Conservation (phyloP, 2,888 invertebrate genomes). For the Trichogramma evanescens region DNA sequence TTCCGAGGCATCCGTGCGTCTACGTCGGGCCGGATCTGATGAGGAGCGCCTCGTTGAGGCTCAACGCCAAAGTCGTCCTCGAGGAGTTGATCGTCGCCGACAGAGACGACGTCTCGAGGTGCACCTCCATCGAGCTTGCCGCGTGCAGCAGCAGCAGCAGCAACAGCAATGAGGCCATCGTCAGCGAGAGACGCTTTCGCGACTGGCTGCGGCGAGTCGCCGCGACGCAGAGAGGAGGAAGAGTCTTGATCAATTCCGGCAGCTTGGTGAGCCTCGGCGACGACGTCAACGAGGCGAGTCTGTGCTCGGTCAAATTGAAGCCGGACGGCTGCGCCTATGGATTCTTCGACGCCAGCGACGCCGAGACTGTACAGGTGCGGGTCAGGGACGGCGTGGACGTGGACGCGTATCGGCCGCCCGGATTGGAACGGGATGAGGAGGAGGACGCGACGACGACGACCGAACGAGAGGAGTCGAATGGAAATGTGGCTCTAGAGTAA, state of each 20-base stretch:
- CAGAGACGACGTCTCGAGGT: constrained; percentile 42
- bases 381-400: constrained; percentile 14
- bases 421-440: background rate
- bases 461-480: constrained; percentile 16
- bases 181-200: constrained; percentile 32
- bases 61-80: constrained; percentile 55
- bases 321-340: constrained; percentile 29
- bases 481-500: constrained; percentile 12
- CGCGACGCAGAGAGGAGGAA: constrained; percentile 46
- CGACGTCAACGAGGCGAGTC: constrained; percentile 10
- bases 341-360: constrained; percentile 26
- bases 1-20: constrained; percentile 42
- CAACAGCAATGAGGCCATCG: constrained; percentile 1
- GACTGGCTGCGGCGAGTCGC: constrained; percentile 41
- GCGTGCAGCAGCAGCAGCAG: background rate
- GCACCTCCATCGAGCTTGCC: constrained; percentile 48
- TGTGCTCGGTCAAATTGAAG: constrained; percentile 28
- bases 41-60: constrained; percentile 51
- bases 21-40: constrained; percentile 54
- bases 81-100: constrained; percentile 36
- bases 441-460: background rate
- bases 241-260: constrained; percentile 53
- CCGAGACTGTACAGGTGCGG: constrained; percentile 18
- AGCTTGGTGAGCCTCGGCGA: constrained; percentile 34
- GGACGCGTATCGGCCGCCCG: constrained; percentile 1